Percentiles rank a stretch among this genome's conserved stretches.
These are phyloP conservation scores for Eledona agricola DNA, from an alignment of 2,888 invertebrate species.

Conservation along the genomic window DNA sequence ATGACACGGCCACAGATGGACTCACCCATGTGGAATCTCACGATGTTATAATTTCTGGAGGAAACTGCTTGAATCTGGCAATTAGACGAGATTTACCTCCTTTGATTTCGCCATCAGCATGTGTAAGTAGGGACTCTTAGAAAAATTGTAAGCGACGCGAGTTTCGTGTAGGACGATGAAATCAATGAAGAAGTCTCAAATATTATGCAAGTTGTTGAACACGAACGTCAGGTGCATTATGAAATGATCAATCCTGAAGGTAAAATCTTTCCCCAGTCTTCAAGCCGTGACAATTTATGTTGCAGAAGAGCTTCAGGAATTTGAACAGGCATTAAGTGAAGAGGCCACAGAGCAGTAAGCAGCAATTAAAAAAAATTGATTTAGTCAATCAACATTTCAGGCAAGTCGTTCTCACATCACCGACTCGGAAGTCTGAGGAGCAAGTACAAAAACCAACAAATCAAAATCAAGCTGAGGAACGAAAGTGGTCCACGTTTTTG, in stretches of 20 bases:
- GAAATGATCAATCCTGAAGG: slow-evolving; percentile 12
- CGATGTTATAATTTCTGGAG: slow-evolving; percentile 74
- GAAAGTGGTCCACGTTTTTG: slow-evolving; percentile 78
- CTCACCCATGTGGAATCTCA: slow-evolving; percentile 83
- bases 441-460: background rate
- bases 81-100: slow-evolving; percentile 63
- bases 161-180: slow-evolving; percentile 48
- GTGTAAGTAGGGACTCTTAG: slow-evolving; percentile 7
- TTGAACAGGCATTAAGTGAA: too few relatives aligned
- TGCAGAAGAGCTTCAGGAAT: background rate
- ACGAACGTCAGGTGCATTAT: slow-evolving; percentile 14
- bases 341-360: too few relatives aligned
- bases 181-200: slow-evolving; percentile 45
- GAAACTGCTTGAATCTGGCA: slow-evolving; percentile 75
- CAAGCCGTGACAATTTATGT: too few relatives aligned
- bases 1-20: slow-evolving; percentile 71
- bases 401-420: background rate
- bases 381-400: background rate
- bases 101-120: slow-evolving; percentile 7
- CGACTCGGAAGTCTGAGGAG: background rate
- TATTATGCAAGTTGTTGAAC: slow-evolving; percentile 40
- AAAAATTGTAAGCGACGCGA: too few relatives aligned
- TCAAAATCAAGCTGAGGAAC: slow-evolving; percentile 49
- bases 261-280: too few relatives aligned
- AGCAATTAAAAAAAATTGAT: too few relatives aligned